Conservation (phyloP, 2,888 invertebrate species). For the Cancer borealis region DNA sequence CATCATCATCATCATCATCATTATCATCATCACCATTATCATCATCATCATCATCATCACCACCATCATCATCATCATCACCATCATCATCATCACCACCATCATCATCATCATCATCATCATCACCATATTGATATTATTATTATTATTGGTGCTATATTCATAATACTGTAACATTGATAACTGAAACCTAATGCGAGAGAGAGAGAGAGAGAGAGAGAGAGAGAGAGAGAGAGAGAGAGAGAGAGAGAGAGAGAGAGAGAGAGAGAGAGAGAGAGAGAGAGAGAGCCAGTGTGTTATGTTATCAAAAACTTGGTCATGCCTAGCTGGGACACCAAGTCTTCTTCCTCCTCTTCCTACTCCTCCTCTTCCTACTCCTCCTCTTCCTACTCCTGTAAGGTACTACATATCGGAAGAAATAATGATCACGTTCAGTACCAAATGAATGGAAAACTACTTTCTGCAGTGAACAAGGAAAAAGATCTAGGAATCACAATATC, state of each 20-base stretch:
- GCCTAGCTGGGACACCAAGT: neutral
- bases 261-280: neutral
- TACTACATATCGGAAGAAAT: no score
- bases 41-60: no score
- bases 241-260: constrained; percentile 11
- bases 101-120: no score
- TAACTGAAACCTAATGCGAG: neutral
- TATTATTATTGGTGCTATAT: neutral
- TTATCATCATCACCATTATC: neutral
- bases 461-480: no score
- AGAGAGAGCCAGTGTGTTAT: neutral
- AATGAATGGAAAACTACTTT: no score
- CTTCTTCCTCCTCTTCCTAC: neutral
- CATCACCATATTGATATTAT: no score
- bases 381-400: no score
- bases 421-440: no score
- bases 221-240: constrained; percentile 11
- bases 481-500: no score
- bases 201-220: constrained; percentile 11
- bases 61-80: neutral
- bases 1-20: neutral
- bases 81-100: neutral
- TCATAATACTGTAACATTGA: neutral
- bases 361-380: no score
- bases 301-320: neutral